These are phyloP conservation scores for Caenorhabditis japonica DNA, from an alignment of 2,888 invertebrate species.

Conservation along the genomic window DNA sequence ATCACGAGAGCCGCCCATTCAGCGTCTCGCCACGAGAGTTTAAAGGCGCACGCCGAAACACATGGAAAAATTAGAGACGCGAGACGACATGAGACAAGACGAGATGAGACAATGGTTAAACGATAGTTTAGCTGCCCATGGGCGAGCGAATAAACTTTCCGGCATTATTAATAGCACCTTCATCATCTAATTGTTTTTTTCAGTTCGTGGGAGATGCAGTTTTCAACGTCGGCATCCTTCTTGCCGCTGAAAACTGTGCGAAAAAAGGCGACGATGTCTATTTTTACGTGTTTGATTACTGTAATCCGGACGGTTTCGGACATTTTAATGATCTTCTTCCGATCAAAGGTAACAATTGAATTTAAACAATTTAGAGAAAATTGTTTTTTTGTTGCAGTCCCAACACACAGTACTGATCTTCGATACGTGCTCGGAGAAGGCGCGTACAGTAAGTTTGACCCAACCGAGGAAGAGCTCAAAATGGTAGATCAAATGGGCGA, in stretches of 20 bases:
- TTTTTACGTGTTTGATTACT: constrained; percentile 59
- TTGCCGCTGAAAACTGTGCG: constrained; percentile 39
- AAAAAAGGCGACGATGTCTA: constrained; percentile 51
- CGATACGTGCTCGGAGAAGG: constrained; percentile 65
- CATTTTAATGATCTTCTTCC: constrained; percentile 50
- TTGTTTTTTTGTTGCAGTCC: no score
- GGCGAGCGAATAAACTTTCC: no score
- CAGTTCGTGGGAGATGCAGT: constrained; percentile 49
- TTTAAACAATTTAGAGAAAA: no score
- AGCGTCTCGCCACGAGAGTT: no score
- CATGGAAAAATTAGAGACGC: no score
- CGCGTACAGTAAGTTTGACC: constrained; percentile 58
- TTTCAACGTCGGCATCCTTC: constrained; percentile 38
- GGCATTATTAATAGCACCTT: background rate
- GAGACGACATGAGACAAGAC: constrained; percentile 1
- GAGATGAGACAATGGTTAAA: no score
- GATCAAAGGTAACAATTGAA: no score
- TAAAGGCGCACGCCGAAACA: no score
- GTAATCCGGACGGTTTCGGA: constrained; percentile 55
- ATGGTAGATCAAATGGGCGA: constrained; percentile 60
- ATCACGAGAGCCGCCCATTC: no score
- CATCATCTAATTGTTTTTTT: constrained; percentile 1
- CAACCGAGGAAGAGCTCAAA: constrained; percentile 53
- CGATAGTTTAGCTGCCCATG: no score
- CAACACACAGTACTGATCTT: constrained; percentile 62